Conservation (phyloP, 2,888 invertebrate species). For the Augochlorella aurata region DNA sequence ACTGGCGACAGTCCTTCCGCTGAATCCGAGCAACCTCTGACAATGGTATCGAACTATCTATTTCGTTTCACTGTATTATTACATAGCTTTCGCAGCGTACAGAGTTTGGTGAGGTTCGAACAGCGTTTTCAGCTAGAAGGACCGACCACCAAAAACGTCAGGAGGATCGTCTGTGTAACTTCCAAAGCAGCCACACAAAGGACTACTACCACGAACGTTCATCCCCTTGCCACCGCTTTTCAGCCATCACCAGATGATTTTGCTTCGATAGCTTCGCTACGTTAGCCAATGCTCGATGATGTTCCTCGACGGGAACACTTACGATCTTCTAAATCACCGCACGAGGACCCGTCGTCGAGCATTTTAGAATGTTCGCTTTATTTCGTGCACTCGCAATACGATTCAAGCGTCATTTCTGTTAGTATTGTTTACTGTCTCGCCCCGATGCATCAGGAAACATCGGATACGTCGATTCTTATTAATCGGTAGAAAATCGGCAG, state of each 20-base stretch:
- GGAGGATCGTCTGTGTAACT: slow-evolving; percentile 25
- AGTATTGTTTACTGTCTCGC: slow-evolving; percentile 46
- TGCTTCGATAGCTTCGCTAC: slow-evolving; percentile 4
- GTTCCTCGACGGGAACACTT: not conserved
- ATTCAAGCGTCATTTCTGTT: slow-evolving; percentile 55
- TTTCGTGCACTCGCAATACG: slow-evolving; percentile 58
- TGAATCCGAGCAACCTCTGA: not conserved
- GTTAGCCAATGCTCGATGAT: slow-evolving; percentile 40
- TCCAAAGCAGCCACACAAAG: slow-evolving; percentile 32
- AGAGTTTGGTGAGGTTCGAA: not conserved
- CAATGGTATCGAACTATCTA: not conserved
- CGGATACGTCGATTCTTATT: not conserved
- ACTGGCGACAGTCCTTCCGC: not conserved
- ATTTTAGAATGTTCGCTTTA: slow-evolving; percentile 44
- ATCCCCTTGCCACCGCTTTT: slow-evolving; percentile 26
- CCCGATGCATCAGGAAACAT: slow-evolving; percentile 35
- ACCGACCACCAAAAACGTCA: slow-evolving; percentile 13
- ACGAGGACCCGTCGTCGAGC: slow-evolving; percentile 28
- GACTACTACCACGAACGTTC: not conserved
- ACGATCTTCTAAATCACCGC: not conserved
- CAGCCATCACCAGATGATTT: slow-evolving; percentile 20
- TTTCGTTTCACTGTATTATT: too few species aligned
- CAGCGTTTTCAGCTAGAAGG: not conserved
- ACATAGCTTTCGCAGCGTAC: too few species aligned
- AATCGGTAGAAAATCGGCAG: not conserved